A percentile compares a stretch with the other conserved stretches of the same genome.
Evolutionary conservation across 2,113 vertebrate genomes (phyloP).

Genomic region (Azemiops feae): DNA sequence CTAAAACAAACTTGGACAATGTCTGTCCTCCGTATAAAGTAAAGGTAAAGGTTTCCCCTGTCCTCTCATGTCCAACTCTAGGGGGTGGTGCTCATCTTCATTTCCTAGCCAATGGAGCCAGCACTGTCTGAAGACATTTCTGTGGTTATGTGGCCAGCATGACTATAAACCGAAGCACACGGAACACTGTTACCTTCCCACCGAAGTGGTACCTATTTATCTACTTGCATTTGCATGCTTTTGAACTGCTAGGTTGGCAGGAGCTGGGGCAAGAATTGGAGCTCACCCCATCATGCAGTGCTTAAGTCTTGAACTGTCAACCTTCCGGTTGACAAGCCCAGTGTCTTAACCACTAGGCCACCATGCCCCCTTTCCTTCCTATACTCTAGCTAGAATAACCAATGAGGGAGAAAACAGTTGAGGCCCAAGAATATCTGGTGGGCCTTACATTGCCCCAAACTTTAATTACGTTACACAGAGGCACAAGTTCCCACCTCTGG

Average conservation of each 20-base stretch:
- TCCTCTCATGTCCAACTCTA: not conserved
- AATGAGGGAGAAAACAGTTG: not conserved
- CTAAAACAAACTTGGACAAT: not conserved
- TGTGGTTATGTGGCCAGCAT: too few relatives aligned
- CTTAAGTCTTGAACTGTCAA: too few relatives aligned
- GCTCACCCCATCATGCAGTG: too few relatives aligned
- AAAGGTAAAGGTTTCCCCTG: not conserved
- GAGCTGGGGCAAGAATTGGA: too few relatives aligned
- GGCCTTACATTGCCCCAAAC: not conserved
- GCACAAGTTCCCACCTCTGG: not conserved
- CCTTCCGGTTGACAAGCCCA: too few relatives aligned
- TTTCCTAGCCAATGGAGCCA: not conserved
- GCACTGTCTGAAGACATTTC: not conserved
- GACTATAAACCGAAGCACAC: too few relatives aligned
- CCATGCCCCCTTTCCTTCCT: not conserved
- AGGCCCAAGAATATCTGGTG: not conserved
- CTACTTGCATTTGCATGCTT: too few relatives aligned
- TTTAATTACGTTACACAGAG: not conserved
- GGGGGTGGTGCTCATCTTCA: not conserved
- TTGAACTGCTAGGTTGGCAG: too few relatives aligned
- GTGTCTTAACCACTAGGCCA: too few relatives aligned
- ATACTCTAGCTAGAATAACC: not conserved
- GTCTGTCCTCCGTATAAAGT: not conserved
- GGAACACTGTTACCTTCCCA: too few relatives aligned
- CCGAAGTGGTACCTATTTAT: too few relatives aligned